Evolutionary conservation across 2,888 invertebrate genomes (phyloP).

Genomic region (Diogma glabrata): DNA sequence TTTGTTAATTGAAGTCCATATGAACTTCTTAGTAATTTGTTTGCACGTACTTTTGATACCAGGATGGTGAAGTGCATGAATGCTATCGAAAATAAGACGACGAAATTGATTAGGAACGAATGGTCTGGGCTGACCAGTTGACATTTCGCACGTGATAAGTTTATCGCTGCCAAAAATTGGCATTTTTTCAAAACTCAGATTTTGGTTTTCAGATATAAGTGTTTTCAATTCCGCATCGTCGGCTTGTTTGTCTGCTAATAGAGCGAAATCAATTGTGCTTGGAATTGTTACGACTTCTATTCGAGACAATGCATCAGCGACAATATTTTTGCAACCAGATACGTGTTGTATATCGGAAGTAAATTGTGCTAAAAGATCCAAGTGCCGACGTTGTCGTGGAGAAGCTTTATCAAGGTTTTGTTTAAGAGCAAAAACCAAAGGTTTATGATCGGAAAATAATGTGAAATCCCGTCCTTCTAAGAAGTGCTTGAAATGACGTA

Average conservation of each 20-base stretch:
- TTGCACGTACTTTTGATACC: not conserved
- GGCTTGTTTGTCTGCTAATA: no score
- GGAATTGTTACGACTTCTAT: not conserved
- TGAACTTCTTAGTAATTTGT: no score
- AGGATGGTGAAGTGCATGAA: not conserved
- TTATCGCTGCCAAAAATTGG: not conserved
- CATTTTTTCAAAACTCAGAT: not conserved
- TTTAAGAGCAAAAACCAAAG: no score
- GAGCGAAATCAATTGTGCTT: no score
- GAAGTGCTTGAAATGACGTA: constrained; percentile 28
- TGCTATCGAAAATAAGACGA: not conserved
- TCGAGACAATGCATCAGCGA: not conserved
- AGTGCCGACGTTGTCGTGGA: constrained; percentile 26
- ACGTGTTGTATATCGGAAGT: constrained; percentile 10
- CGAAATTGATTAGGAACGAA: not conserved
- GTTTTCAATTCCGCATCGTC: no score
- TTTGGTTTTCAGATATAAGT: not conserved
- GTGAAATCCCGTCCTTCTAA: no score
- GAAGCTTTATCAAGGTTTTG: no score
- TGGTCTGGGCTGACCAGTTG: not conserved
- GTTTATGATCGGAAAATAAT: no score
- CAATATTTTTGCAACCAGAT: constrained; percentile 1
- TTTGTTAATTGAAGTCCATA: no score
- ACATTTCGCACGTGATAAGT: not conserved
- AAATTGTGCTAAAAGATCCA: constrained; percentile 22